These are phyloP conservation scores for Sciurus niger DNA, from an alignment of 2,113 vertebrate species.

Conservation along the genomic window DNA sequence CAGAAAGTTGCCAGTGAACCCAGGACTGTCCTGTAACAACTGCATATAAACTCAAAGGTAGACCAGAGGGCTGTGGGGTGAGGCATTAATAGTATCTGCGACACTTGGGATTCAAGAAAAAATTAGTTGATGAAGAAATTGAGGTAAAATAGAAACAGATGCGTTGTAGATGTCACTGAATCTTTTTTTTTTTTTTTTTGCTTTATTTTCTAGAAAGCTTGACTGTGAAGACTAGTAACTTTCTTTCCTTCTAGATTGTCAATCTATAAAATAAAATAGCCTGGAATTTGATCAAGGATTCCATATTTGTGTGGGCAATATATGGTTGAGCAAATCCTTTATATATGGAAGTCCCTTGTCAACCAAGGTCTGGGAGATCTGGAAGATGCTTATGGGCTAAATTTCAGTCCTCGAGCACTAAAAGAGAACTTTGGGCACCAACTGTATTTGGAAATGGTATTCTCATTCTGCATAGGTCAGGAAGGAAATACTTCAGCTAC, in stretches of 20 bases:
- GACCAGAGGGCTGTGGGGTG: neutral
- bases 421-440: conserved; percentile 37
- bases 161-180: neutral
- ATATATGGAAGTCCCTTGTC: neutral
- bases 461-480: neutral
- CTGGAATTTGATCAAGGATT: neutral
- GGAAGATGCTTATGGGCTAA: neutral
- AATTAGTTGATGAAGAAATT: neutral
- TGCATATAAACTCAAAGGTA: neutral
- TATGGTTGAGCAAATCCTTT: neutral
- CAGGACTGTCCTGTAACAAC: neutral
- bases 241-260: neutral
- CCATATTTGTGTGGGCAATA: neutral
- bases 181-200: neutral
- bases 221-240: neutral
- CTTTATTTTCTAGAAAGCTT: conserved; percentile 15
- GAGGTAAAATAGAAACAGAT: neutral
- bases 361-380: neutral
- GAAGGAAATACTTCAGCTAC: conserved; percentile 8
- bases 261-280: conserved; percentile 35
- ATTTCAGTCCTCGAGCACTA: neutral
- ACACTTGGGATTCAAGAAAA: neutral
- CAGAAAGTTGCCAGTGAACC: neutral
- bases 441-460: neutral
- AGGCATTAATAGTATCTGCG: neutral